phyloP scores from a whole-genome alignment of 2,888 invertebrate species.

The Hyposoter dolosus region DNA sequence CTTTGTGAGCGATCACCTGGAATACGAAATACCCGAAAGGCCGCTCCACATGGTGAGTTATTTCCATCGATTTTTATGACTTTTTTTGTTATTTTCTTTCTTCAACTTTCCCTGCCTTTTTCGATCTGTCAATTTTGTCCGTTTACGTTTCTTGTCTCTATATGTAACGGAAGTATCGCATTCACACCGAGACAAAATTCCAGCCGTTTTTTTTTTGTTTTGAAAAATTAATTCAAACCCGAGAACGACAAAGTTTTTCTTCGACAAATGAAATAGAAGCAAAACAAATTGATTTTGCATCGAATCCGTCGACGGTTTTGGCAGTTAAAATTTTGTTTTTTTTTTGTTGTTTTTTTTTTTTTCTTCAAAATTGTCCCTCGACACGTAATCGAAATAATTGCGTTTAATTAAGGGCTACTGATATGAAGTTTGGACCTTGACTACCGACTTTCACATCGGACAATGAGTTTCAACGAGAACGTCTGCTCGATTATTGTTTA shows the following conservation, averaged over 20 bases:
- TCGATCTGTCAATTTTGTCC: slow-evolving; percentile 16
- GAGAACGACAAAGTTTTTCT: background rate
- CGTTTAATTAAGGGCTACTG: slow-evolving; percentile 59
- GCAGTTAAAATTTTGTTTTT: background rate
- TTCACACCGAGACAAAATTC: slow-evolving; percentile 22
- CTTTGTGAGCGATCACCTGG: slow-evolving; percentile 92
- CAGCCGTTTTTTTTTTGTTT: background rate
- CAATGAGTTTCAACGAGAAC: slow-evolving; percentile 27
- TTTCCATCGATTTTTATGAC: slow-evolving; percentile 33
- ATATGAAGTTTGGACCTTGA: slow-evolving; percentile 66
- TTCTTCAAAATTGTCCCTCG: slow-evolving; percentile 3
- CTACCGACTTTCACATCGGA: slow-evolving; percentile 52
- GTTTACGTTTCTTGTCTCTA: slow-evolving; percentile 30
- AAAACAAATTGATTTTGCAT: background rate
- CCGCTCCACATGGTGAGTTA: slow-evolving; percentile 89
- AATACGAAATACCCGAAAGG: slow-evolving; percentile 90
- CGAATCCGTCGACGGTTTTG: background rate
- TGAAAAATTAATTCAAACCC: background rate
- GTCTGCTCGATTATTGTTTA: slow-evolving; percentile 23
- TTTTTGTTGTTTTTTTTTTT: background rate
- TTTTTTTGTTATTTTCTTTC: slow-evolving; percentile 9
- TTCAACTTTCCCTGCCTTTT: slow-evolving; percentile 26
- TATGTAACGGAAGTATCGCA: slow-evolving; percentile 47
- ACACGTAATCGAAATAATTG: slow-evolving; percentile 13
- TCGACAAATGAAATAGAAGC: background rate